Percentiles rank a stretch among this genome's conserved stretches.
Evolutionary conservation across 2,113 vertebrate species (phyloP).

Genomic region (Rhodinocichla rosea): DNA sequence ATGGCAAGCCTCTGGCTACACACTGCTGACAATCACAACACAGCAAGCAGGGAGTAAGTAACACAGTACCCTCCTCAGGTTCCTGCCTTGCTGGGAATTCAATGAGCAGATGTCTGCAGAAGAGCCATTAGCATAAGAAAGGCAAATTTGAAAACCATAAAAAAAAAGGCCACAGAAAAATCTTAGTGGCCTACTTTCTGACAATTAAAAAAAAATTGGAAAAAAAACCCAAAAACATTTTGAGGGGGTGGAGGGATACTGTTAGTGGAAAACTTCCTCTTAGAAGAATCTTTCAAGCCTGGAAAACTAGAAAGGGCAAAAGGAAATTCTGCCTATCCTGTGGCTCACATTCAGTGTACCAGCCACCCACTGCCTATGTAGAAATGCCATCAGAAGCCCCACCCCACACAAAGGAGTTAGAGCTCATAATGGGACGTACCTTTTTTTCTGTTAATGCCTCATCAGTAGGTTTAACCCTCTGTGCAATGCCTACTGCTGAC

Average conservation of each 20-base stretch:
- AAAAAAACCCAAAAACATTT: neutral
- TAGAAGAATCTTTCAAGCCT: neutral
- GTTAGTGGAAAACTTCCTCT: neutral
- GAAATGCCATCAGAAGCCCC: neutral
- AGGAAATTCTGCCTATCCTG: neutral
- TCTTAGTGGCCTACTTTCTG: neutral
- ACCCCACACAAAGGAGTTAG: neutral
- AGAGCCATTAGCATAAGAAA: neutral
- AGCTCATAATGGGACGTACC: neutral
- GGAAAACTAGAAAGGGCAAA: neutral
- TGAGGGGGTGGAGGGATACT: neutral
- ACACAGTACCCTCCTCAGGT: neutral
- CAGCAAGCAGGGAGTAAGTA: neutral
- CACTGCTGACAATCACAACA: neutral
- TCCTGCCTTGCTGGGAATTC: neutral
- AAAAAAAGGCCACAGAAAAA: neutral
- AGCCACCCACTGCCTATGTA: fast-evolving
- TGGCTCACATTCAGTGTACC: neutral
- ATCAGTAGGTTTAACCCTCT: neutral
- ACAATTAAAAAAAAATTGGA: neutral
- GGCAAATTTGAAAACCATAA: neutral
- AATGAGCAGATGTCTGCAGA: neutral
- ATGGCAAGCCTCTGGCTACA: neutral
- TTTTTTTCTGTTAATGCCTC: neutral
- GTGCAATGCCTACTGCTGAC: neutral